A percentile compares a stretch with the other conserved stretches of the same genome.
These are phyloP conservation scores for Formica aserva DNA, from an alignment of 2,888 invertebrate genomes.

Conservation along the genomic window DNA sequence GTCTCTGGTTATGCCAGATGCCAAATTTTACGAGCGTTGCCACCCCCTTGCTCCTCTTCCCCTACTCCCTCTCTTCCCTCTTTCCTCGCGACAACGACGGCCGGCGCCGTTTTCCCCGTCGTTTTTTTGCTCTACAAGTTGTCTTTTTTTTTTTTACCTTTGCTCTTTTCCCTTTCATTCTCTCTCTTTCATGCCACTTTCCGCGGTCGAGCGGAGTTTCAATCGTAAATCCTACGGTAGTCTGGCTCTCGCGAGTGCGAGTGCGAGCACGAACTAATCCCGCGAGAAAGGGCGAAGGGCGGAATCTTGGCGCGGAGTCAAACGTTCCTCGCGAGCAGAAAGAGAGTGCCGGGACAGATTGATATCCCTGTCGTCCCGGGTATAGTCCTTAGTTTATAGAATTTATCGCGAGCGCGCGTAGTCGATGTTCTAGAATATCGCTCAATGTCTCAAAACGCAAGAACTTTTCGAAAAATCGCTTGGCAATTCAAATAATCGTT, in stretches of 20 bases:
- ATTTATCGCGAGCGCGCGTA: constrained; percentile 60
- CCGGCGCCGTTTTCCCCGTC: constrained; percentile 39
- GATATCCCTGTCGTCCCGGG: constrained; percentile 56
- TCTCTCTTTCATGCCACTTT: constrained; percentile 65
- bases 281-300: constrained; percentile 66
- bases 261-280: constrained; percentile 75
- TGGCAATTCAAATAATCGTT: not conserved
- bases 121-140: constrained; percentile 22
- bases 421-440: constrained; percentile 6
- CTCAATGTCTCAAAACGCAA: not conserved
- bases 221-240: constrained; percentile 80
- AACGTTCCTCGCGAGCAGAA: constrained; percentile 62
- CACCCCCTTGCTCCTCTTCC: not conserved
- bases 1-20: constrained; percentile 67
- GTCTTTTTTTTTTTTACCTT: constrained; percentile 26
- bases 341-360: not conserved
- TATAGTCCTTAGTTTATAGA: constrained; percentile 52
- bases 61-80: constrained; percentile 14
- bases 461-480: not conserved
- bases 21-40: constrained; percentile 76
- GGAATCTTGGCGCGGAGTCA: constrained; percentile 77
- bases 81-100: constrained; percentile 27
- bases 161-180: constrained; percentile 26
- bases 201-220: constrained; percentile 77
- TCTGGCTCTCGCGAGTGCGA: constrained; percentile 59